These are phyloP conservation scores for Spheniscus mendiculus DNA, from an alignment of 2,113 vertebrate genomes.

Conservation along the genomic window DNA sequence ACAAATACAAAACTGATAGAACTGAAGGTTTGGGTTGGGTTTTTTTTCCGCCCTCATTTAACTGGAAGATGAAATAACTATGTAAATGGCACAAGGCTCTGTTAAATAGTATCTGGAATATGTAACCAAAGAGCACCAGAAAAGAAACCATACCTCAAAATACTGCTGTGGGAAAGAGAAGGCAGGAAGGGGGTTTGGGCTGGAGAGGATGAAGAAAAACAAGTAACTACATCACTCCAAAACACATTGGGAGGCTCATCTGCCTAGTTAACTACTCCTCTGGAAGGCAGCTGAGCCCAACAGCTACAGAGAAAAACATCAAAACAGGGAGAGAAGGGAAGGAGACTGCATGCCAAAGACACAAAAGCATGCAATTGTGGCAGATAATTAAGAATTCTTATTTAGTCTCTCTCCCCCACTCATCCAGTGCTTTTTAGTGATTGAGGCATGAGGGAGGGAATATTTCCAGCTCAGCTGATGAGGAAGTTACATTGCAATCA, in stretches of 20 bases:
- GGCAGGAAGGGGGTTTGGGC: not conserved
- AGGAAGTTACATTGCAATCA: not conserved
- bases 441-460: not conserved
- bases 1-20: not conserved
- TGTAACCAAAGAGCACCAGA: not conserved
- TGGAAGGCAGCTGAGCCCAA: not conserved
- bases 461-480: not conserved
- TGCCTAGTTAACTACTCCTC: not conserved
- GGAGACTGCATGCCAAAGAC: not conserved
- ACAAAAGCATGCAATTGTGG: not conserved
- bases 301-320: not conserved
- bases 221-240: not conserved
- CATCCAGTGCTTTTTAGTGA: not conserved
- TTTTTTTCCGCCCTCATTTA: not conserved
- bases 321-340: not conserved
- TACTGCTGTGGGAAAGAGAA: not conserved
- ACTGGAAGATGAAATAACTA: not conserved
- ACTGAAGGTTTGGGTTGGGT: not conserved
- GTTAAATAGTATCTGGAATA: not conserved
- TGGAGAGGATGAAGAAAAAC: not conserved
- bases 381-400: not conserved
- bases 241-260: not conserved
- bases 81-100: not conserved
- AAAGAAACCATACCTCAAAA: not conserved
- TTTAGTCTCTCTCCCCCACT: not conserved